Percentiles rank a stretch among this genome's conserved stretches.
phyloP scores from a whole-genome alignment of 2,797 vertebrate genomes.

The Poecile montanus region DNA sequence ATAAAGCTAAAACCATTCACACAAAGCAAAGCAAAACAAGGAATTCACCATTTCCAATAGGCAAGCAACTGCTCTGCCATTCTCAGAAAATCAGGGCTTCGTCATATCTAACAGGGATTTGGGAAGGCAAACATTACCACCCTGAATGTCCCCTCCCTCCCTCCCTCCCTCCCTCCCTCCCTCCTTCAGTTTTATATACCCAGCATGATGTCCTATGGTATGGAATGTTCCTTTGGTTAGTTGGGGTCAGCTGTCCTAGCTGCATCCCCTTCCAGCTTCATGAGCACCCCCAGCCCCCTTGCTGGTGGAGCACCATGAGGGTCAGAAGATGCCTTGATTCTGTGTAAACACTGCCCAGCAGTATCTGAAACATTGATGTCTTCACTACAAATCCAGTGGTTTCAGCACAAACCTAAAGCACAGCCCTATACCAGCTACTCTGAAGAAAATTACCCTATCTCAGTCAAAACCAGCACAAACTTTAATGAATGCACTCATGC shows the following conservation, averaged over 20 bases:
- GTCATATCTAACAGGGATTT: background rate
- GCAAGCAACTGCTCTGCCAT: background rate
- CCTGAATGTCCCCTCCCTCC: background rate
- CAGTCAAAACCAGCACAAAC: background rate
- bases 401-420: background rate
- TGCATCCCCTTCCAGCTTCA: rapidly evolving
- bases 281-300: rapidly evolving
- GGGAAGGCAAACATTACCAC: background rate
- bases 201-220: too few species aligned
- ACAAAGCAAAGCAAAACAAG: background rate
- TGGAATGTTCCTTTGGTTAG: too few species aligned
- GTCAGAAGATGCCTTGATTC: background rate
- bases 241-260: background rate
- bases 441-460: background rate
- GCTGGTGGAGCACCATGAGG: background rate
- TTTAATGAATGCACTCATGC: background rate
- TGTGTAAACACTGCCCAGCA: background rate
- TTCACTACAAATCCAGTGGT: background rate
- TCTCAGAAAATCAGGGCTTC: background rate
- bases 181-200: background rate
- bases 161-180: background rate
- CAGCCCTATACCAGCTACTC: too few species aligned
- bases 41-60: background rate
- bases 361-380: too few species aligned
- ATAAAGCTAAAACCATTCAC: background rate